Conservation (phyloP, 2,797 vertebrate species). For the Tamandua tetradactyla region DNA sequence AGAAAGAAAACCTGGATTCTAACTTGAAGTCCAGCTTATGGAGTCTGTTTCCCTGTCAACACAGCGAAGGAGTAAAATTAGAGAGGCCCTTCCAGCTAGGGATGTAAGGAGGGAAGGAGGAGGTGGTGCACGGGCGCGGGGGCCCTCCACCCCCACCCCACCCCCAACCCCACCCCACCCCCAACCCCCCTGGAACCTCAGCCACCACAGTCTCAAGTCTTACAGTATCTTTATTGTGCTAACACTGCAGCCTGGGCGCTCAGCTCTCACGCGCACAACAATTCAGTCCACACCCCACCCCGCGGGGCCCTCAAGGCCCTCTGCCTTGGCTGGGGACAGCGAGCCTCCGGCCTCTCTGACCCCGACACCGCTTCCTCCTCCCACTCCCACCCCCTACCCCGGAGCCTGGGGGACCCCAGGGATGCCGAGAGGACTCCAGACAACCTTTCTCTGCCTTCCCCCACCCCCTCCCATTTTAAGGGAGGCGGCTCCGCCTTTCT, state of each 20-base stretch:
- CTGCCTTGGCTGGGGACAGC: conserved; percentile 47
- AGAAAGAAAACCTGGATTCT: neutral
- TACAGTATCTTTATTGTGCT: conserved; percentile 76
- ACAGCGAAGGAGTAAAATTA: neutral
- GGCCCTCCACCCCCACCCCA: fast-evolving
- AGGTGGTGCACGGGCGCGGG: fast-evolving
- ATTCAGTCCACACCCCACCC: conserved; percentile 1
- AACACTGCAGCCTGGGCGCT: conserved; percentile 53
- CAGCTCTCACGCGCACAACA: conserved; percentile 10
- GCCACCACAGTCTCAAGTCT: conserved; percentile 28
- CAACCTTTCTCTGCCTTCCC: neutral
- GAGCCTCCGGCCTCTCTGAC: neutral
- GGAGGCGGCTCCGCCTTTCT: neutral
- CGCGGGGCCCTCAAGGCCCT: neutral
- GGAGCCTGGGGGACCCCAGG: neutral
- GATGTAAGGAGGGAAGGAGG: neutral
- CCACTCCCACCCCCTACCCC: neutral
- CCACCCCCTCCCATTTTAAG: neutral
- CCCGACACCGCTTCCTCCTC: neutral
- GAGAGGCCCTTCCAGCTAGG: neutral
- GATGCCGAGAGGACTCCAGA: neutral
- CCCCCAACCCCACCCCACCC: neutral
- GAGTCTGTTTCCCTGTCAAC: neutral
- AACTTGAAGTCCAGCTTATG: neutral
- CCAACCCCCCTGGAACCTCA: neutral